Conservation (phyloP, 1,140 invertebrate species). For the Trachymyrmex septentrionalis region DNA sequence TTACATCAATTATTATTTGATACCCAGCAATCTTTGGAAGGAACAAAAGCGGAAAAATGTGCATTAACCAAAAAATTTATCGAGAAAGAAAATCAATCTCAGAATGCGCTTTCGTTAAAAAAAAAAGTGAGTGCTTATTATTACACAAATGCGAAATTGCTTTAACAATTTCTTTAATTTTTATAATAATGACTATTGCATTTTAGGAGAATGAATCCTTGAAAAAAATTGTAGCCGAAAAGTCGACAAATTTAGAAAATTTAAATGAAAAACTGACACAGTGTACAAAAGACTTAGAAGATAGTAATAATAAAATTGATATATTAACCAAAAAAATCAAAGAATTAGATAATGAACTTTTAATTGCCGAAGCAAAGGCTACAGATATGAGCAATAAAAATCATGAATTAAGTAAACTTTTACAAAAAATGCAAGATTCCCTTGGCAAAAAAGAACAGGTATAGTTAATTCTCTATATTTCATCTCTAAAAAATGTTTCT, state of each 20-base stretch:
- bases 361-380: slow-evolving; percentile 57
- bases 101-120: slow-evolving; percentile 73
- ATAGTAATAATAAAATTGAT: slow-evolving; percentile 70
- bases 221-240: slow-evolving; percentile 80
- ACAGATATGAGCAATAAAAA: slow-evolving; percentile 73
- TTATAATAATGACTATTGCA: slow-evolving; percentile 10
- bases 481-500: not conserved
- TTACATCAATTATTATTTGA: slow-evolving; percentile 86
- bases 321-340: slow-evolving; percentile 73
- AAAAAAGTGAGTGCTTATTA: slow-evolving; percentile 70
- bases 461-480: slow-evolving; percentile 36
- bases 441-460: slow-evolving; percentile 79
- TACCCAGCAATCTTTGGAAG: slow-evolving; percentile 86
- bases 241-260: slow-evolving; percentile 69
- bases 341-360: slow-evolving; percentile 69
- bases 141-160: slow-evolving; percentile 25
- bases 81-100: slow-evolving; percentile 74
- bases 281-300: slow-evolving; percentile 75
- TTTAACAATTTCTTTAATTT: slow-evolving; percentile 17
- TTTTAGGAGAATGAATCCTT: slow-evolving; percentile 79
- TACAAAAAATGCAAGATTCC: slow-evolving; percentile 78
- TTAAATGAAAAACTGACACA: slow-evolving; percentile 56
- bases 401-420: slow-evolving; percentile 75
- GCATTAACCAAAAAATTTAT: slow-evolving; percentile 73
- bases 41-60: slow-evolving; percentile 79